These are phyloP conservation scores for Melanotaenia nigrans DNA, from an alignment of 2,797 vertebrate genomes.

Conservation along the genomic window DNA sequence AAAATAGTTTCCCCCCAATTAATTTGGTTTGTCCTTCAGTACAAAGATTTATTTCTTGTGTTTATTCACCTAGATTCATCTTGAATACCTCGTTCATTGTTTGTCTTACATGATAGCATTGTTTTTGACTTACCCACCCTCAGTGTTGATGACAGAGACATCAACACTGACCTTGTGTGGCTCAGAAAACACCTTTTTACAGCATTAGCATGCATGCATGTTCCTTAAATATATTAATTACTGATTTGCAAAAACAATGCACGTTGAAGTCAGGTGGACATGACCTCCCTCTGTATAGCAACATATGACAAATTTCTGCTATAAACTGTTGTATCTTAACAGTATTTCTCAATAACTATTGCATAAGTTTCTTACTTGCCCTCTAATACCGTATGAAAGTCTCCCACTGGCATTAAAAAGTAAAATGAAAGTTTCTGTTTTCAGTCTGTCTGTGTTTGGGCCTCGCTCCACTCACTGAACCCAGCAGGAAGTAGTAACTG, in stretches of 20 bases:
- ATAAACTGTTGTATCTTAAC: background rate
- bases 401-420: constrained; percentile 18
- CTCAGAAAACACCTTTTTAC: background rate
- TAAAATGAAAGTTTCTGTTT: background rate
- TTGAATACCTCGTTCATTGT: background rate
- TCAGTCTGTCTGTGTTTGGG: background rate
- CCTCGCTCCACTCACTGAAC: constrained; percentile 12
- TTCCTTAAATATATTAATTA: background rate
- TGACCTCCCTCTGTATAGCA: background rate
- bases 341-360: background rate
- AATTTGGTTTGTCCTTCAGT: background rate
- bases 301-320: background rate
- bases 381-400: background rate
- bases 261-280: background rate
- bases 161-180: background rate
- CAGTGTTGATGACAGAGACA: too few relatives aligned
- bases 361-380: background rate
- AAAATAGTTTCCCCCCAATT: background rate
- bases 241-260: background rate
- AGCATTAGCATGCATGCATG: background rate
- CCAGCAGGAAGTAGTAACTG: background rate
- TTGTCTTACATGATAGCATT: background rate
- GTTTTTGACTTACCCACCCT: too few relatives aligned
- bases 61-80: background rate
- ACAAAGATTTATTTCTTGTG: background rate